Evolutionary conservation across 1,140 invertebrate genomes (phyloP).

Genomic region (Probaryconus sp.): DNA sequence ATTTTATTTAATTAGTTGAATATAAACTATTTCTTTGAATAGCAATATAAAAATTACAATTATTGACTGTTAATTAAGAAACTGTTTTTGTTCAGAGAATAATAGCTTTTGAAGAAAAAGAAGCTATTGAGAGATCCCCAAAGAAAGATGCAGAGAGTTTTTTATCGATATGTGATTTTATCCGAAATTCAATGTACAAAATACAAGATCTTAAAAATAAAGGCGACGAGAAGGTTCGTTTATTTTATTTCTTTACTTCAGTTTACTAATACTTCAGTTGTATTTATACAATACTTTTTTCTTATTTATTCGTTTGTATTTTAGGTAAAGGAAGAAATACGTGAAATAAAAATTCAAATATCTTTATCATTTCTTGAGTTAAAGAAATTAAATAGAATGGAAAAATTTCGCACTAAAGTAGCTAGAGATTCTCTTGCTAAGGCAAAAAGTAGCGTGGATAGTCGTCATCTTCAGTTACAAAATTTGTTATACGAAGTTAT

Average conservation of each 20-base stretch:
- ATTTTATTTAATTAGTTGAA: neutral
- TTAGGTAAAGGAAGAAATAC: conserved; percentile 82
- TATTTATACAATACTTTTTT: no score
- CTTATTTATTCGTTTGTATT: conserved; percentile 45
- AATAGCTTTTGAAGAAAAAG: conserved; percentile 85
- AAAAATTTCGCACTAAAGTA: conserved; percentile 90
- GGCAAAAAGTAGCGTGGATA: conserved; percentile 92
- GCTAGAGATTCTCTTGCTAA: conserved; percentile 87
- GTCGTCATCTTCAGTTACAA: conserved; percentile 92
- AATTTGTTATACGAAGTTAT: conserved; percentile 97
- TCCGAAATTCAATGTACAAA: conserved; percentile 82
- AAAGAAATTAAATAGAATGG: conserved; percentile 93
- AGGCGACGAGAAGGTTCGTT: conserved; percentile 78
- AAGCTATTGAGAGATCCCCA: conserved; percentile 82
- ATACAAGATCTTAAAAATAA: conserved; percentile 82
- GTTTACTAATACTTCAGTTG: neutral
- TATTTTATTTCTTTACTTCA: conserved; percentile 19
- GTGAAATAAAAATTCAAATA: conserved; percentile 83
- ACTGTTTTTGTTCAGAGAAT: conserved; percentile 78
- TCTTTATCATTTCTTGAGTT: conserved; percentile 87
- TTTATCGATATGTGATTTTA: conserved; percentile 83
- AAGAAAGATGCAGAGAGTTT: conserved; percentile 84
- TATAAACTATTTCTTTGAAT: neutral
- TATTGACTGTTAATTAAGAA: neutral
- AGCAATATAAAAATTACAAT: neutral